Conservation (phyloP, 2,797 vertebrate species). For the Crenuchus spilurus region DNA sequence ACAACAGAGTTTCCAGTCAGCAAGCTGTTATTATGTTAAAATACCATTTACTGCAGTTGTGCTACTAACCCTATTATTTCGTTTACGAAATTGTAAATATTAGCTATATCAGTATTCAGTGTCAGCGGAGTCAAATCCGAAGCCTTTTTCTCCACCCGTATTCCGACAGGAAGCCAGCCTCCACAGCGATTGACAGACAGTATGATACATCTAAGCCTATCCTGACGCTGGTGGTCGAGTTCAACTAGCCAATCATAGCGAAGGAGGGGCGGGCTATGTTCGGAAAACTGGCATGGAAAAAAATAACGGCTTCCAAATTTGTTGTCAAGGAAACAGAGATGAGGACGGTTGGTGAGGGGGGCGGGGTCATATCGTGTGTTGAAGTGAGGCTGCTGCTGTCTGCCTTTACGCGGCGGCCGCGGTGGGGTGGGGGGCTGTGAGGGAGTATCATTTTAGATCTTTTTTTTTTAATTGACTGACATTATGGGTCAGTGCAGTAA, state of each 20-base stretch:
- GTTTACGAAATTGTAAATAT: slow-evolving; percentile 17
- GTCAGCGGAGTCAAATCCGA: neutral
- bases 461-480: slow-evolving; percentile 39
- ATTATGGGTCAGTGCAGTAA: slow-evolving; percentile 32
- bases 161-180: neutral
- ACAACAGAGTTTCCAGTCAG: neutral
- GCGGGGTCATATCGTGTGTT: slow-evolving; percentile 33
- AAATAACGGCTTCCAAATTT: slow-evolving; percentile 50
- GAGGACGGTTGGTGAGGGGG: slow-evolving; percentile 37
- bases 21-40: neutral
- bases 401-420: slow-evolving; percentile 40
- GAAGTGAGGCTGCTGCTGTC: slow-evolving; percentile 37
- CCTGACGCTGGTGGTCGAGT: neutral
- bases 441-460: slow-evolving; percentile 21
- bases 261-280: neutral
- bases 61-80: slow-evolving; percentile 8
- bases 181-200: neutral
- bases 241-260: neutral
- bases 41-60: neutral
- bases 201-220: neutral
- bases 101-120: slow-evolving; percentile 20
- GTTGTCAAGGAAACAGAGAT: slow-evolving; percentile 78
- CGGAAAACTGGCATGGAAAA: neutral
- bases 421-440: slow-evolving; percentile 48
- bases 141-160: neutral